Conservation (phyloP, 2,888 invertebrate genomes). For the Dioctria rufipes region DNA sequence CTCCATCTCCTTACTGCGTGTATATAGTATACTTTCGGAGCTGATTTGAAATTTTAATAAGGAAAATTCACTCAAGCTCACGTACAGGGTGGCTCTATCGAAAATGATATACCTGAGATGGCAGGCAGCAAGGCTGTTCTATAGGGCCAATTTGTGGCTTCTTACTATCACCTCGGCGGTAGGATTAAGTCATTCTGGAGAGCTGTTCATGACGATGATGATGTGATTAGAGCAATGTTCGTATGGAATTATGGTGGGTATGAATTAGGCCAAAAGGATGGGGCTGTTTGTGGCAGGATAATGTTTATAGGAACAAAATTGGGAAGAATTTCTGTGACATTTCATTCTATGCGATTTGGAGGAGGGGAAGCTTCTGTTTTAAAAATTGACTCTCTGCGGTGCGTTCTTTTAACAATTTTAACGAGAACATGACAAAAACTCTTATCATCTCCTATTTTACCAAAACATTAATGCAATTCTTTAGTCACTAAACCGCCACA, state of each 20-base stretch:
- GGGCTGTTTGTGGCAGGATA: slow-evolving; percentile 19
- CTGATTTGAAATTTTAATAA: slow-evolving; percentile 45
- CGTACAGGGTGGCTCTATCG: slow-evolving; percentile 11
- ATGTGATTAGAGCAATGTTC: slow-evolving; percentile 27
- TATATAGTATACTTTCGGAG: neutral
- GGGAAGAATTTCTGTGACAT: neutral
- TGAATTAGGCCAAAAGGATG: slow-evolving; percentile 26
- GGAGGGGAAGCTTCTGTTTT: neutral
- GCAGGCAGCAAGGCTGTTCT: neutral
- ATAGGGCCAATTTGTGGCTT: slow-evolving; percentile 34
- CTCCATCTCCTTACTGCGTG: neutral
- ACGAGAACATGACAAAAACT: neutral
- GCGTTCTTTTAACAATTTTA: neutral
- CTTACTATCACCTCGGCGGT: slow-evolving; percentile 29
- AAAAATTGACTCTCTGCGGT: neutral
- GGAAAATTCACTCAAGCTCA: slow-evolving; percentile 28
- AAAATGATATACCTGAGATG: slow-evolving; percentile 3
- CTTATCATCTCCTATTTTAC: neutral
- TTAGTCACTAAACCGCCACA: slow-evolving; percentile 34
- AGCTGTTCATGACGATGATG: slow-evolving; percentile 28
- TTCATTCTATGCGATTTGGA: neutral
- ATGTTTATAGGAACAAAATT: slow-evolving; percentile 8
- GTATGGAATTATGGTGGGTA: slow-evolving; percentile 30
- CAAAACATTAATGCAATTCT: slow-evolving; percentile 30
- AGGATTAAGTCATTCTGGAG: slow-evolving; percentile 35